A percentile compares a stretch with the other conserved stretches of the same genome.
phyloP scores from a whole-genome alignment of 2,797 vertebrate genomes.

The Gallirallus australis region DNA sequence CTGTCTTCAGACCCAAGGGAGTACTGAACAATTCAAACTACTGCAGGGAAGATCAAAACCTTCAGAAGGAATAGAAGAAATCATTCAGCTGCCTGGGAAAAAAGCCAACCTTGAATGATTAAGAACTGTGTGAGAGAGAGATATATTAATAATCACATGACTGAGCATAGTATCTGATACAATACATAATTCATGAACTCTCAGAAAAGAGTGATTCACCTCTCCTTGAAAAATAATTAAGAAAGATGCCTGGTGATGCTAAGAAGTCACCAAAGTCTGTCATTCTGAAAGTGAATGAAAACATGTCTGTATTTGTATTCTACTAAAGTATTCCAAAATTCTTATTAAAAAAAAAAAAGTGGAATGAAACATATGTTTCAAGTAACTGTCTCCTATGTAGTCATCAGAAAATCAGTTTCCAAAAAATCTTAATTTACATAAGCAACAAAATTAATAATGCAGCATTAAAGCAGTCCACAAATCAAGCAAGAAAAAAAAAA shows the following conservation, averaged over 20 bases:
- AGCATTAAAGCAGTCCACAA: neutral
- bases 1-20: neutral
- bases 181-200: conserved; percentile 60
- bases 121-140: neutral
- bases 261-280: neutral
- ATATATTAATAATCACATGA: conserved; percentile 53
- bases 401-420: neutral
- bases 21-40: neutral
- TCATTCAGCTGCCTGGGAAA: conserved; percentile 14
- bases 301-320: neutral
- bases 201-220: conserved; percentile 22
- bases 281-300: neutral
- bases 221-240: conserved; percentile 43
- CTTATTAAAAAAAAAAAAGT: neutral
- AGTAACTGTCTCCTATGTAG: neutral
- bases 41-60: neutral
- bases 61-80: neutral
- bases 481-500: neutral
- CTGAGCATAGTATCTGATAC: neutral
- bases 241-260: neutral
- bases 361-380: neutral
- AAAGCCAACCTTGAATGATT: conserved; percentile 53
- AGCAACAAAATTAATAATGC: neutral
- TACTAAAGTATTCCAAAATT: neutral
- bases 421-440: neutral